Percentiles rank a stretch among this genome's conserved stretches.
phyloP scores from a whole-genome alignment of 53 echinoderm and acorn worm genomes.

The Luidia sarsii region DNA sequence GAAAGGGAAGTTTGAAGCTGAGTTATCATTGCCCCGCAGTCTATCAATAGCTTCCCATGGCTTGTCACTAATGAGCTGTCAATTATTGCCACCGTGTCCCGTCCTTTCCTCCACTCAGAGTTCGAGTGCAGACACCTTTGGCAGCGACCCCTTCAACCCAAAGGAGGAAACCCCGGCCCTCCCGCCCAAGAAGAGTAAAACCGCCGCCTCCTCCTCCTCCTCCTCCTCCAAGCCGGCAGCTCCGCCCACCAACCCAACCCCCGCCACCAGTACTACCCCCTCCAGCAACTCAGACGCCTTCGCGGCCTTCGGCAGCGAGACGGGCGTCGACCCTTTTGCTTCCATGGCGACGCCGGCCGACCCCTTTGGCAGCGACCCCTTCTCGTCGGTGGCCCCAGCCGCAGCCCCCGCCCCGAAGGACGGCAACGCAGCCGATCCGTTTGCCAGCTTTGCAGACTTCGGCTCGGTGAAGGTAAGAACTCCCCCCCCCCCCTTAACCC shows the following conservation, averaged over 20 bases:
- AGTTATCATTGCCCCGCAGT: too few relatives aligned
- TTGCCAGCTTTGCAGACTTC: conserved; percentile 95
- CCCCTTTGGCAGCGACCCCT: conserved; percentile 67
- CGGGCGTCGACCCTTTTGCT: conserved; percentile 74
- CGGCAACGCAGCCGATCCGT: conserved; percentile 63
- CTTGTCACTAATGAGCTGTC: too few relatives aligned
- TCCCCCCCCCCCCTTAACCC: neutral
- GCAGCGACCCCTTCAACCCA: conserved; percentile 81
- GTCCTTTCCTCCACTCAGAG: too few relatives aligned
- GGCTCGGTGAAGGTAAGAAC: conserved; percentile 76
- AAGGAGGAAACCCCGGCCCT: conserved; percentile 84
- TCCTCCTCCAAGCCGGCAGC: neutral
- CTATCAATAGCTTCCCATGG: too few relatives aligned
- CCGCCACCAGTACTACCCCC: conserved; percentile 73
- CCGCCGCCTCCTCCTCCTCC: conserved; percentile 35
- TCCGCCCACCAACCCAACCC: neutral
- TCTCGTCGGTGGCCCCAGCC: conserved; percentile 31
- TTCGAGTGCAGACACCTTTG: conserved; percentile 85
- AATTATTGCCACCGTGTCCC: too few relatives aligned
- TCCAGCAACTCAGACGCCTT: conserved; percentile 58
- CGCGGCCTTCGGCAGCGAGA: conserved; percentile 63
- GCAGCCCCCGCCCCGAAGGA: conserved; percentile 47
- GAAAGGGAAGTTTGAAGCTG: too few relatives aligned
- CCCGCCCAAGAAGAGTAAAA: conserved; percentile 89
- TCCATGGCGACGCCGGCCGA: conserved; percentile 36